Evolutionary conservation across 2,888 invertebrate genomes (phyloP).

Genomic region (Drosophila helvetica): DNA sequence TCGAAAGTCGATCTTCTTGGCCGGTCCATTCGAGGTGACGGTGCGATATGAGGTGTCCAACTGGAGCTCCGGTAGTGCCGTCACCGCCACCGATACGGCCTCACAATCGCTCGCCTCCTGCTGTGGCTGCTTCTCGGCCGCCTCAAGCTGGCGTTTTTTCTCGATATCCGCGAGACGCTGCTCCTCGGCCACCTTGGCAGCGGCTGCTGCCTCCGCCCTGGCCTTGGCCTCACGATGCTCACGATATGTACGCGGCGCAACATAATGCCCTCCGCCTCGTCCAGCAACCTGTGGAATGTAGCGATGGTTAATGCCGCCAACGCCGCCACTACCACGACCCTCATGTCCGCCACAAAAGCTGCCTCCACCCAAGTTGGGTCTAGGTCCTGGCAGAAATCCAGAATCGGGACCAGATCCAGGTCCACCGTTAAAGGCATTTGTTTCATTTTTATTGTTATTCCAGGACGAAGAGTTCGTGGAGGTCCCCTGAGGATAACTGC

Average conservation of each 20-base stretch:
- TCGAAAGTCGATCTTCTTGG: slow-evolving; percentile 72
- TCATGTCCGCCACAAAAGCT: background rate
- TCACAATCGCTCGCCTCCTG: slow-evolving; percentile 3
- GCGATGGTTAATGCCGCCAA: background rate
- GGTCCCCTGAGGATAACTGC: background rate
- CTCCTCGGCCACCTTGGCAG: slow-evolving; percentile 39
- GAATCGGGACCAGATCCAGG: background rate
- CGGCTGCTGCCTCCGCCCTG: slow-evolving; percentile 34
- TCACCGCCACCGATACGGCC: background rate
- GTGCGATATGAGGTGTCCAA: slow-evolving; percentile 81
- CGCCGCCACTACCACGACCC: background rate
- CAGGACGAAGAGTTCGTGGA: background rate
- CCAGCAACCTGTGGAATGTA: background rate
- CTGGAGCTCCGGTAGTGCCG: slow-evolving; percentile 17
- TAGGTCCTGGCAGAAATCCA: background rate
- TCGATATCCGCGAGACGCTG: slow-evolving; percentile 7
- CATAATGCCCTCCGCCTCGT: background rate
- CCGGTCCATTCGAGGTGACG: slow-evolving; percentile 36
- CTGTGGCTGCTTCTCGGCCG: slow-evolving; percentile 36
- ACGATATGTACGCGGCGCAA: slow-evolving; percentile 74
- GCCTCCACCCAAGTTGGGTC: background rate
- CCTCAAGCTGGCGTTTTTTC: slow-evolving; percentile 18
- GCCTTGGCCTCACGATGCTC: slow-evolving; percentile 77
- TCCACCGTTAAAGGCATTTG: background rate
- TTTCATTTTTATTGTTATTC: background rate